Evolutionary conservation across 2,888 invertebrate genomes (phyloP), one percentile per base, ranked within the genome.

Genomic region (Ephialtes manifestator): DNA sequence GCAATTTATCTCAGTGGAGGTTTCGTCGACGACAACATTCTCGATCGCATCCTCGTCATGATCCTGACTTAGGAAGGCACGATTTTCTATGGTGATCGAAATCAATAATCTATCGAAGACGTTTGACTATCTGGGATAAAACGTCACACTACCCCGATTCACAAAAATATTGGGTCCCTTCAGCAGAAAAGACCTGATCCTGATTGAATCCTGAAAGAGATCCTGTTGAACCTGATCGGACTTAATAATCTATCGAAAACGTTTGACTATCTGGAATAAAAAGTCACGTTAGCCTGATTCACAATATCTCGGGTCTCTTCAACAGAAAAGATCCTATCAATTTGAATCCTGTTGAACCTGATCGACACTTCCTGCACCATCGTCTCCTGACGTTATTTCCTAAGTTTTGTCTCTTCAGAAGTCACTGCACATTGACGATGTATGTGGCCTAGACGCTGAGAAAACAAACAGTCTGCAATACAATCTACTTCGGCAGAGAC

Each of bases 391-490:
- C 51, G 28, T 76, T 70, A n/a, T 67, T 51, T 39, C 63, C 18
- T 18, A 51, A 71, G 79, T 71, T 51, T 71, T 24, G n/a, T 24
- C 28, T 39, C 20, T 10, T 43, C 35, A 13, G 15, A 46, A 20
- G 11, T 31, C 35, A 39, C 39, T 39, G 39, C 39, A 39, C 39
- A 39, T 39, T 39, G 35, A 7, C 35, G 35, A 0, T 70, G 24
- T 58, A 39, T 31, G 55, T 63, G 63, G 39, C 43, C 77, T 55
- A 70, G 74, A 75, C 85, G 68, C 78, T 86, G 85, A 79, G 83
- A 89, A 88, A 88, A 90, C 89, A 91, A 90, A 91, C 89, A 89
- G 86, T 18, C 48, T 24, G 68, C 71, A 78, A 81, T 81, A 78
- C 83, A 88, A 88, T 89, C 82, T 87, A 82, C 80, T 79, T 65